Evolutionary conservation across 2,113 vertebrate species (phyloP).

Genomic region (Archocentrus centrarchus): DNA sequence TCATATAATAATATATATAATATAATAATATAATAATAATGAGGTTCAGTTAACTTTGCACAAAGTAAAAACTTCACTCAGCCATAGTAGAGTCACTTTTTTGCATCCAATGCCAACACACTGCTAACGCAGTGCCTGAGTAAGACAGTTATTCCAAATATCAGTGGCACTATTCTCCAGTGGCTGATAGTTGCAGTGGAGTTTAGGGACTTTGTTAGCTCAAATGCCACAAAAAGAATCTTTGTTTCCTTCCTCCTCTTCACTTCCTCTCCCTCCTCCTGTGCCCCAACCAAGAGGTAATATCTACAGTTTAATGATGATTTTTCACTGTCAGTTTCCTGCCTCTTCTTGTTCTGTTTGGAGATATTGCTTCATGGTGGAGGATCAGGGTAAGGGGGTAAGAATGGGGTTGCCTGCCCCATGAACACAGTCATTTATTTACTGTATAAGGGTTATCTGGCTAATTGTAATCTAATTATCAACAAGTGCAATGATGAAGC

Average conservation of each 20-base stretch:
- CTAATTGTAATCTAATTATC: neutral
- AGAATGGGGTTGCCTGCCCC: neutral
- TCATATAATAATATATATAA: neutral
- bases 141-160: slow-evolving; percentile 21
- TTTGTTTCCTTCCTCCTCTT: slow-evolving; percentile 24
- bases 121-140: neutral
- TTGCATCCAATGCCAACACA: slow-evolving; percentile 24
- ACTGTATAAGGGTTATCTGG: neutral
- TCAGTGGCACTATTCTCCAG: slow-evolving; percentile 26
- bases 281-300: slow-evolving; percentile 48
- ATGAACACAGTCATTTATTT: neutral
- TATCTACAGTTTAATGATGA: slow-evolving; percentile 82
- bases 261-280: slow-evolving; percentile 25
- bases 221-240: slow-evolving; percentile 19
- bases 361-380: slow-evolving; percentile 21
- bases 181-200: slow-evolving; percentile 11
- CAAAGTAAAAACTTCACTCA: neutral
- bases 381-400: neutral
- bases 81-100: neutral
- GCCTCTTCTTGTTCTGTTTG: slow-evolving; percentile 78
- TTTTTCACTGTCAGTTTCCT: slow-evolving; percentile 89
- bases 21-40: no score
- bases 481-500: neutral
- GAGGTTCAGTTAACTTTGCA: neutral
- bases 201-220: slow-evolving; percentile 14